Base-by-base conservation (phyloP, 2,888 invertebrate genomes). In the Listrodromus nycthemerus region DNA sequence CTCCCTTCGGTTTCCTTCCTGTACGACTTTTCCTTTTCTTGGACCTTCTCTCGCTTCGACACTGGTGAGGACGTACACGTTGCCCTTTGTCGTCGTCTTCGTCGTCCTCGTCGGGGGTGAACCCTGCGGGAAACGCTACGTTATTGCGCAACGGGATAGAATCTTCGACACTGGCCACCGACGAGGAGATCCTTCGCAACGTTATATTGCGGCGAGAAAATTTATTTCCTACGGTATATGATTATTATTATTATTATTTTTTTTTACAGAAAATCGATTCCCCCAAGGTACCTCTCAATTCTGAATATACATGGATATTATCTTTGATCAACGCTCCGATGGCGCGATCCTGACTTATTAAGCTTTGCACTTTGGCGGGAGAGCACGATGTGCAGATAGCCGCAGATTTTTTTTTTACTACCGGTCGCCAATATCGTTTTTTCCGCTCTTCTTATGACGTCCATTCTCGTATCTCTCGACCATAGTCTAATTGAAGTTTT, bases 121-220 rank as follows among this genome's bases (percentile, higher is more conserved):
- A 71, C 71, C 71, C 81, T 77, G 76, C 71, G 71, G 81, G 76
- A 77, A 77, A 81, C 66, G 66, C 66, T 55, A 58, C 76, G 81
- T 82, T 74, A 79, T 74, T 79, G 69, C 66, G 74, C 69, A 19
- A 48, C 61, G 27, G 67, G 77, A 75, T 82, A 77, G 66, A 73
- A 82, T 77, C 82, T 77, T 82, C 73, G 73, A 77, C 67, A 67
- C 82, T 78, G 73, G 41, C 73, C 71, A 73, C 65, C 48, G 65
- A 50, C 65, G 81, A 65, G 24, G 66, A 58, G 61, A 27, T 21
- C 16, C 48, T 19, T 52, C 27, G 37, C 8, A 70, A 55, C 69
- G 19, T 21, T 65, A 52, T 65, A 75, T 70, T 50, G 45, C 45
- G 6, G n/a, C 7, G 27, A 45, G 8, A n/a, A 55, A 65, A 65